Conservation (phyloP, 1,140 invertebrate species). For the Megathymus violae region DNA sequence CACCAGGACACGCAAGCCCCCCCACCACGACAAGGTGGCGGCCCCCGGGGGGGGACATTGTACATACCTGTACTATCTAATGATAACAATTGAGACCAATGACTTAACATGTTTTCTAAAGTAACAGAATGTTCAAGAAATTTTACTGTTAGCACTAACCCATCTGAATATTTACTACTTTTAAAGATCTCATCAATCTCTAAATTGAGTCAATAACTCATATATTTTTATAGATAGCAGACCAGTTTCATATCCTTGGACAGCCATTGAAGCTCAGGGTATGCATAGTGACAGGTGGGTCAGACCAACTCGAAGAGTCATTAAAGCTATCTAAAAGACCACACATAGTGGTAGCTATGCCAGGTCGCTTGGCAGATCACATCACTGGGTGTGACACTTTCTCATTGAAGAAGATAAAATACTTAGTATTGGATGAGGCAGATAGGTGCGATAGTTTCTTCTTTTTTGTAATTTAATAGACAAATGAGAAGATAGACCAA, state of each 20-base stretch:
- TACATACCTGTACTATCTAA: too few relatives aligned
- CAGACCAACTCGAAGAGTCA: conserved; percentile 96
- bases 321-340: conserved; percentile 93
- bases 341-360: conserved; percentile 97
- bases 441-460: conserved; percentile 86
- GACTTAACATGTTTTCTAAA: too few relatives aligned
- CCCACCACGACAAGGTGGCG: too few relatives aligned
- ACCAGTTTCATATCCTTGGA: conserved; percentile 95
- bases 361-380: conserved; percentile 95
- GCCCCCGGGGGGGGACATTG: too few relatives aligned
- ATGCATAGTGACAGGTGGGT: conserved; percentile 95
- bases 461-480: not conserved
- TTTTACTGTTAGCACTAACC: too few relatives aligned
- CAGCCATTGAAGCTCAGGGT: conserved; percentile 93
- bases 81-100: too few relatives aligned
- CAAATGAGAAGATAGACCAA: not conserved
- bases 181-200: too few relatives aligned
- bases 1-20: too few relatives aligned
- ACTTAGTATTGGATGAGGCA: conserved; percentile 96
- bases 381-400: conserved; percentile 93
- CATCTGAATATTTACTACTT: too few relatives aligned
- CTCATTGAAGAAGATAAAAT: conserved; percentile 91
- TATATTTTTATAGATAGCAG: conserved; percentile 90
- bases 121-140: too few relatives aligned
- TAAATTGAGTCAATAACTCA: too few relatives aligned